phyloP scores from a whole-genome alignment of 2,113 vertebrate species.

The Equus quagga region DNA sequence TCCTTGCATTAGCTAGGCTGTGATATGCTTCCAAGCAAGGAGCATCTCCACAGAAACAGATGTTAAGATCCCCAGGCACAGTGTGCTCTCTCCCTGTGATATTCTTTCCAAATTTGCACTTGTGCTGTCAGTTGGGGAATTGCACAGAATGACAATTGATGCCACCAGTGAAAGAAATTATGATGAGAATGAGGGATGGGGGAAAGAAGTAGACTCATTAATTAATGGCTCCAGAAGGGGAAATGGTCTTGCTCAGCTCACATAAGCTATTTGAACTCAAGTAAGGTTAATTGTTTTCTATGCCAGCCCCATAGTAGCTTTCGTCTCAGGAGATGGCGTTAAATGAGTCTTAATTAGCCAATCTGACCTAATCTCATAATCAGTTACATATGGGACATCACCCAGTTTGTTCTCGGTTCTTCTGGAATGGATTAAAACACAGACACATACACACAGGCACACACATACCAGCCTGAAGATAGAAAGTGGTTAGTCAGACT shows the following conservation, averaged over 20 bases:
- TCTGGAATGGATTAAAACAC: background rate
- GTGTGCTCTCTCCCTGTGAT: background rate
- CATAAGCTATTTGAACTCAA: constrained; percentile 54
- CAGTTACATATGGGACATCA: background rate
- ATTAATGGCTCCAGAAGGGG: constrained; percentile 53
- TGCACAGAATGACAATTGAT: constrained; percentile 29
- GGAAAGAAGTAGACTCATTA: background rate
- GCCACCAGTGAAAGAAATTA: background rate
- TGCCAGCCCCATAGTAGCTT: background rate
- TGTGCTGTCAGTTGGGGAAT: background rate
- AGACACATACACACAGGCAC: background rate
- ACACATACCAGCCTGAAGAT: background rate
- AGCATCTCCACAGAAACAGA: constrained; percentile 50
- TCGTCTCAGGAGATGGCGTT: background rate
- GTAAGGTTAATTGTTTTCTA: constrained; percentile 59
- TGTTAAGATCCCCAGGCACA: background rate
- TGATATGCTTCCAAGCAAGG: constrained; percentile 17
- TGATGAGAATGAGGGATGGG: background rate
- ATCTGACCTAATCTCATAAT: background rate
- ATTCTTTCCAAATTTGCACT: constrained; percentile 16
- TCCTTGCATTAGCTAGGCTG: background rate
- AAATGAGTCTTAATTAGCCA: constrained; percentile 50
- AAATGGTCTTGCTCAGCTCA: background rate
- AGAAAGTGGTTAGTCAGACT: background rate
- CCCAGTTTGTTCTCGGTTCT: background rate